Base-by-base conservation (phyloP, 2,888 invertebrate species). In the Drosophila planitibia region DNA sequence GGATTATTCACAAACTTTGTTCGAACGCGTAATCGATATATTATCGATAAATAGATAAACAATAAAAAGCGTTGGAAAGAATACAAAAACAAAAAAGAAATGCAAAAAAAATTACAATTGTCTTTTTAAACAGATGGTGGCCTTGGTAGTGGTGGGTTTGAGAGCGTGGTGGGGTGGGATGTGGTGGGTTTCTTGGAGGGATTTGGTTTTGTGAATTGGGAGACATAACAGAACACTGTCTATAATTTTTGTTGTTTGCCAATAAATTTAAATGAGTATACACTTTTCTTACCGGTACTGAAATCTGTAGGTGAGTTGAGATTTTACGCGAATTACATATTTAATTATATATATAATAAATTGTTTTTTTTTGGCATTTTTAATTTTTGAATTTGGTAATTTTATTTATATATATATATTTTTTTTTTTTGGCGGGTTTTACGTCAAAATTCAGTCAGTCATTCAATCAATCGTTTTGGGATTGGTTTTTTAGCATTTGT, bases 221-320 rank as follows among this genome's bases (percentile, higher is more conserved):
- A 68, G 63, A 68, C 68, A 69, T 76, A 80, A 86, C 59, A 81
- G 65, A 76, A 81, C 71, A 83, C 75, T 66, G 51, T 76, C 76
- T 89, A 83, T 47, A 47, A 16, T 22, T 47, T 16, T 25, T 47
- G 47, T 16, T 16, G 9, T 58, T 76, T 80, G 86, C 86, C 86
- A 87, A 87, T 87, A 89, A 74, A 81, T 74, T 22, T 19, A 79
- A 84, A 80, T 75, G 63, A 57, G 83, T 79, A 85, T 71, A 83
- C 74, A 82, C 79, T 76, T 82, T 85, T 91, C 91, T 91, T 91
- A 91, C 91, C 91, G 91, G 91, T 84, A 91, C 91, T 83, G 91
- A 91, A 87, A 91, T 91, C 91, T 91, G 89, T 76, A 81, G 80
- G 78, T 84, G 76, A 76, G 86, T 81, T 74, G 81, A 78, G 74